Conservation (phyloP, 1,140 invertebrate genomes). For the Uloborus diversus region DNA sequence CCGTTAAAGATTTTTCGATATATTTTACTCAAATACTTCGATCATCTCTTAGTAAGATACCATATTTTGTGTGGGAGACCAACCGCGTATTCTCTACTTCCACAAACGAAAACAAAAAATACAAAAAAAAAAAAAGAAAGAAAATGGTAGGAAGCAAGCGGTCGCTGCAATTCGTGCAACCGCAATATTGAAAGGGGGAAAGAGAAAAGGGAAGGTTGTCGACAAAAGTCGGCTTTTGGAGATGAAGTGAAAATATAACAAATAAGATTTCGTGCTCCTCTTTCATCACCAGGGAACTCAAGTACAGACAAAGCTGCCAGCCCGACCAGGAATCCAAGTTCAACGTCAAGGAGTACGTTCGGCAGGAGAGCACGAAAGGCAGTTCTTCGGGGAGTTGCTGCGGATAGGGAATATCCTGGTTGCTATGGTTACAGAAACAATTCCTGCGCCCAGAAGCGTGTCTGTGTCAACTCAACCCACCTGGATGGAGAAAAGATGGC, state of each 20-base stretch:
- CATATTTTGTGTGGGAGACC: too few relatives aligned
- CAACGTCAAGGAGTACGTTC: slow-evolving; percentile 56
- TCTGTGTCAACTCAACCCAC: slow-evolving; percentile 45
- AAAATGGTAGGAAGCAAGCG: too few relatives aligned
- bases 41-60: too few relatives aligned
- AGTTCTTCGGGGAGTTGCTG: slow-evolving; percentile 42
- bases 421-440: slow-evolving; percentile 45
- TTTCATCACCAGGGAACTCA: slow-evolving; percentile 40
- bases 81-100: too few relatives aligned
- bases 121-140: background rate
- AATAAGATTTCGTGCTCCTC: background rate
- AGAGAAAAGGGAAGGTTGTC: background rate
- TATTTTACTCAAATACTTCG: too few relatives aligned
- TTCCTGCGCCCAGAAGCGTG: slow-evolving; percentile 30
- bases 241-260: background rate
- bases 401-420: slow-evolving; percentile 32
- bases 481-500: background rate
- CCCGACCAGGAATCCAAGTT: slow-evolving; percentile 49
- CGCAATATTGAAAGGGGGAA: too few relatives aligned
- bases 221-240: background rate
- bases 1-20: too few relatives aligned
- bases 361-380: slow-evolving; percentile 53
- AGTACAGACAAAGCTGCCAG: slow-evolving; percentile 35
- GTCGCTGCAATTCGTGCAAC: too few relatives aligned
- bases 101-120: too few relatives aligned